phyloP scores from a whole-genome alignment of 2,113 vertebrate genomes.

The Lichenostomus cassidix region DNA sequence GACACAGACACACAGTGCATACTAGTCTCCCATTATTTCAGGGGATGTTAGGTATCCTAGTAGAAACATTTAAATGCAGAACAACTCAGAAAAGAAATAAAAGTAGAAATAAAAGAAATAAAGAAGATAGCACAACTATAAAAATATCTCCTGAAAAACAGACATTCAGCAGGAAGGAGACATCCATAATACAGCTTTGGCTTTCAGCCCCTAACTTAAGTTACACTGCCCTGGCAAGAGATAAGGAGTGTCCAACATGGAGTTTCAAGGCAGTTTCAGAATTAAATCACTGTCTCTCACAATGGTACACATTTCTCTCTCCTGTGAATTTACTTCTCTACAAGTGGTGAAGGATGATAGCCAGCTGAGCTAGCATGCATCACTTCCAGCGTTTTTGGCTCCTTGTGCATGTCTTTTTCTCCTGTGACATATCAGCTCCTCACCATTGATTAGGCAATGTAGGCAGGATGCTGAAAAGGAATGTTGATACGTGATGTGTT shows the following conservation, averaged over 20 bases:
- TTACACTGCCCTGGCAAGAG: neutral
- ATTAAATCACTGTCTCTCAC: neutral
- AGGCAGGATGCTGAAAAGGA: neutral
- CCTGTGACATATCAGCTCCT: neutral
- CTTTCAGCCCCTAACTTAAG: neutral
- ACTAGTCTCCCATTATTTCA: neutral
- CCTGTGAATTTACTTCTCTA: neutral
- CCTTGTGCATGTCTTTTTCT: neutral
- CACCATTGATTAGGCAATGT: neutral
- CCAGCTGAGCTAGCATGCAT: rapidly evolving
- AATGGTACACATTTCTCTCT: neutral
- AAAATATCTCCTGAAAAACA: neutral
- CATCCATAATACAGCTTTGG: neutral
- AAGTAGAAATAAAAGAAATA: neutral
- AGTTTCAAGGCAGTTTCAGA: neutral
- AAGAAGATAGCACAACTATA: neutral
- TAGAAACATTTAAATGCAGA: neutral
- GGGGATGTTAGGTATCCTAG: neutral
- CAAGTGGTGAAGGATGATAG: neutral
- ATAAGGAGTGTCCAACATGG: neutral
- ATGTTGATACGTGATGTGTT: neutral
- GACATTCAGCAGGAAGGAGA: neutral
- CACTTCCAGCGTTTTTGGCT: neutral
- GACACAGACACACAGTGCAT: neutral
- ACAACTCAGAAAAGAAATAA: neutral